Evolutionary conservation across 2,113 vertebrate species (phyloP), one percentile per base, ranked within the genome.

Genomic region (Eptatretus burgeri): DNA sequence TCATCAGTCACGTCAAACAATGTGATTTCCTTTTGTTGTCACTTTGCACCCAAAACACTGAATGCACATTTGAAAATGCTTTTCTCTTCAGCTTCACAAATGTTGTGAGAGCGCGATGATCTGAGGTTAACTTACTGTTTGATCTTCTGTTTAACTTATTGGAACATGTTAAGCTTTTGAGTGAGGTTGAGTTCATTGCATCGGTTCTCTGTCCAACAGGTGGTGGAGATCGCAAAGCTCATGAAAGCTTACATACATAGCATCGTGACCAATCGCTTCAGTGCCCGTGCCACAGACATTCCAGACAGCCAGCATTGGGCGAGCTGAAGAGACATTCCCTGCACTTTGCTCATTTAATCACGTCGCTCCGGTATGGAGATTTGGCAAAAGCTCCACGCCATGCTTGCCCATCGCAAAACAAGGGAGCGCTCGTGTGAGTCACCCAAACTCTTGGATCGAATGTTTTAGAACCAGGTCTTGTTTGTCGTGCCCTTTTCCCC

Each of bases 201-300:
- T 65, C 53, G 50, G 1, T 63, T 1, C 65, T 67, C 41, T 63
- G 13, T 65, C 62, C 10, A 20, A 64, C 75, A 94, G 89, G 91
- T 98, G 69, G 84, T 95, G 74, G 89, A 88, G 69, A 84, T 98
- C 64, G 91, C 91, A 63, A 95, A 93, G 71, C 77, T 98, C 68
- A 98, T 98, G 91, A 98, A 95, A 71, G 89, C 89, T 51, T 98
- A 98, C 73, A 94, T 98, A 79, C 89, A 85, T 72, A 85, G 86
- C 82, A 98, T 98, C 1, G 91, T 98, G 66, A 89, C 87, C 73
- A 93, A 88, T 68, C 89, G 87, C 71, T 91, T 85, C 74, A 95
- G 91, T 75, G 85, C 82, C 70, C 56, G 56, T 20, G n/a, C 56
- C n/a, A 20, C n/a, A 12, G 56, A 60, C 56, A 20, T 41, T 41